phyloP scores from a whole-genome alignment of 2,113 vertebrate species.

The Phoxinus phoxinus region DNA sequence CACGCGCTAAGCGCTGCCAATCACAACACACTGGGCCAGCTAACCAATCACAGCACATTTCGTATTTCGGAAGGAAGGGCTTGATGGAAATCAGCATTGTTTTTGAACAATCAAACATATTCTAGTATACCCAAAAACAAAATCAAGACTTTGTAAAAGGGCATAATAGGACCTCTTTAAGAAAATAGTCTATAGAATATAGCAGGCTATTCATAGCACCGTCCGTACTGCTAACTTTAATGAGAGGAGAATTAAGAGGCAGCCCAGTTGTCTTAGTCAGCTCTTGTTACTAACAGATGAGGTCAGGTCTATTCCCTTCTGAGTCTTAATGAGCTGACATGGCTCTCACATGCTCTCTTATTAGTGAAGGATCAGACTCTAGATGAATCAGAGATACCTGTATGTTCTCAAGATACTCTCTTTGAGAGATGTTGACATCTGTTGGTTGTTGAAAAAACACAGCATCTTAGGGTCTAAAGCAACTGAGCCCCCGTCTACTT shows the following conservation, averaged over 20 bases:
- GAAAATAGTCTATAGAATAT: too few relatives aligned
- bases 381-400: slow-evolving; percentile 22
- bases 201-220: neutral
- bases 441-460: neutral
- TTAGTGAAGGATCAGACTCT: slow-evolving; percentile 9
- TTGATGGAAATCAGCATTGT: too few relatives aligned
- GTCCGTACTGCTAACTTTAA: slow-evolving; percentile 34
- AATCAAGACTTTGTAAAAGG: too few relatives aligned
- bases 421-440: neutral
- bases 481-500: neutral
- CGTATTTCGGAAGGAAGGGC: too few relatives aligned
- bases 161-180: too few relatives aligned
- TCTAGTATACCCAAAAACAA: too few relatives aligned
- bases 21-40: too few relatives aligned
- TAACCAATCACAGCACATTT: too few relatives aligned
- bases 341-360: slow-evolving; percentile 33
- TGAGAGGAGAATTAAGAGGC: neutral
- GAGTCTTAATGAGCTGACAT: slow-evolving; percentile 44
- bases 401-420: neutral
- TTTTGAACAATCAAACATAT: too few relatives aligned
- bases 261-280: slow-evolving; percentile 25
- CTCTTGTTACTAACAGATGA: slow-evolving; percentile 28
- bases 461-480: neutral
- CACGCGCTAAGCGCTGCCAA: too few relatives aligned
- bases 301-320: neutral